Percentiles rank a stretch among this genome's conserved stretches.
phyloP scores from a whole-genome alignment of 2,888 invertebrate species.

The Seladonia tumulorum region DNA sequence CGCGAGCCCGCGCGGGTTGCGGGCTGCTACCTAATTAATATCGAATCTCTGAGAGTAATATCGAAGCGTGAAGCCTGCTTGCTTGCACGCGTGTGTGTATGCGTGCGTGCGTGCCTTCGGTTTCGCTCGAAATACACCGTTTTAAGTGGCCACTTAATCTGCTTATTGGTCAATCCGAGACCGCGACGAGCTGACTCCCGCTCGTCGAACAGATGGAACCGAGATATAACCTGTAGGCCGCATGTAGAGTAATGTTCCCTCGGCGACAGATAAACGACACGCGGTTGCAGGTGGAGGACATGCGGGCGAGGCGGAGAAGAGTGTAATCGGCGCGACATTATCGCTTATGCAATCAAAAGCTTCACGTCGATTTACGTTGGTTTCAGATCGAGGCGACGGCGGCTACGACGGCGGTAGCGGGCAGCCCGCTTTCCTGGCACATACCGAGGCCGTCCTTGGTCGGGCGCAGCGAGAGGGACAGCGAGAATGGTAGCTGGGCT shows the following conservation, averaged over 20 bases:
- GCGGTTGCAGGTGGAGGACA: slow-evolving; percentile 66
- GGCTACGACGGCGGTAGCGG: slow-evolving; percentile 71
- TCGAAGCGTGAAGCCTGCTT: not conserved
- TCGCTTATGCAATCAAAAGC: slow-evolving; percentile 72
- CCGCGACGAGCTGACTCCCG: slow-evolving; percentile 35
- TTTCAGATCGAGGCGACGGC: slow-evolving; percentile 77
- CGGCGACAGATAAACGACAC: slow-evolving; percentile 66
- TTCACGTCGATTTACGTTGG: slow-evolving; percentile 69
- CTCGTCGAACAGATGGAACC: slow-evolving; percentile 43
- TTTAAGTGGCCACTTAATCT: slow-evolving; percentile 51
- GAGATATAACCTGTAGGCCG: slow-evolving; percentile 27
- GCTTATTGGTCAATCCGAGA: slow-evolving; percentile 40
- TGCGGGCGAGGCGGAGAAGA: slow-evolving; percentile 67
- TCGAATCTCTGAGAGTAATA: not conserved
- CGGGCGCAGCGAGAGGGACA: slow-evolving; percentile 79
- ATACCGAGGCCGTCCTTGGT: slow-evolving; percentile 93
- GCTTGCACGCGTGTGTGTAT: not conserved
- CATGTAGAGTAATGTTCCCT: slow-evolving; percentile 52
- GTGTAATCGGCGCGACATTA: slow-evolving; percentile 68
- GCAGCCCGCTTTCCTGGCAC: slow-evolving; percentile 88
- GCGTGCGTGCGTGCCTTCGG: slow-evolving; percentile 6
- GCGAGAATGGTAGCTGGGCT: slow-evolving; percentile 80
- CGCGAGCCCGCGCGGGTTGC: not conserved
- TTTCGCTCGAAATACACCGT: slow-evolving; percentile 21
- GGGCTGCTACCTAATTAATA: slow-evolving; percentile 12